Conservation (phyloP, 2,797 vertebrate genomes). For the Margarornis squamiger region DNA sequence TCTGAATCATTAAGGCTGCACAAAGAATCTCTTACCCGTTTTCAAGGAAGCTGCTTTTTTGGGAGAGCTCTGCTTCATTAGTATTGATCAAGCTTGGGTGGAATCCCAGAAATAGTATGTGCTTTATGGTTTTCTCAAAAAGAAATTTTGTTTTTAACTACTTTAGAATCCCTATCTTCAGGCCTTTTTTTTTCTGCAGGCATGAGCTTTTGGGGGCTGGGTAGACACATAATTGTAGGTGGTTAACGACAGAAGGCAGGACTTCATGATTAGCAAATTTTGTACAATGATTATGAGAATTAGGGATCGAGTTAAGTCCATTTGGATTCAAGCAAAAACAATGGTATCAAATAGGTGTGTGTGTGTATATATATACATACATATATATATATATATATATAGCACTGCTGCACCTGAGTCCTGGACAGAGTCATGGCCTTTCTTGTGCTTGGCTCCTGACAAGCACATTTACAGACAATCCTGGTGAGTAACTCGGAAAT, state of each 20-base stretch:
- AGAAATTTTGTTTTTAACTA: not conserved
- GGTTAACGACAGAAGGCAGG: not conserved
- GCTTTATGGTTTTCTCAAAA: not conserved
- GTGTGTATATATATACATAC: no score
- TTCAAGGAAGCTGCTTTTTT: slow-evolving; percentile 35
- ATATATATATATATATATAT: fast-evolving
- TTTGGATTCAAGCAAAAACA: not conserved
- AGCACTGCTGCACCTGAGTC: not conserved
- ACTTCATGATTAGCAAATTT: not conserved
- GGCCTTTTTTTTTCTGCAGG: not conserved
- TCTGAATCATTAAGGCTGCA: slow-evolving; percentile 24
- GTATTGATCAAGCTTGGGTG: not conserved
- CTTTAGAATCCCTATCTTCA: not conserved
- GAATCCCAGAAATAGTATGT: not conserved
- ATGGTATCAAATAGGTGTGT: not conserved
- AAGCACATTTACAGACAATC: not conserved
- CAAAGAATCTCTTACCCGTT: slow-evolving; percentile 22
- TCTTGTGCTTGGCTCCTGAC: not conserved
- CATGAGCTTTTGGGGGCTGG: not conserved
- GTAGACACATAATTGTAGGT: not conserved
- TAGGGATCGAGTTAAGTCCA: not conserved
- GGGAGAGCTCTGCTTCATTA: not conserved
- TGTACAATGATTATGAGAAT: not conserved
- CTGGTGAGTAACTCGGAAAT: not conserved
- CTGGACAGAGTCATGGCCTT: not conserved